phyloP scores from a whole-genome alignment of 2,113 vertebrate species.

The Pteropus alecto region DNA sequence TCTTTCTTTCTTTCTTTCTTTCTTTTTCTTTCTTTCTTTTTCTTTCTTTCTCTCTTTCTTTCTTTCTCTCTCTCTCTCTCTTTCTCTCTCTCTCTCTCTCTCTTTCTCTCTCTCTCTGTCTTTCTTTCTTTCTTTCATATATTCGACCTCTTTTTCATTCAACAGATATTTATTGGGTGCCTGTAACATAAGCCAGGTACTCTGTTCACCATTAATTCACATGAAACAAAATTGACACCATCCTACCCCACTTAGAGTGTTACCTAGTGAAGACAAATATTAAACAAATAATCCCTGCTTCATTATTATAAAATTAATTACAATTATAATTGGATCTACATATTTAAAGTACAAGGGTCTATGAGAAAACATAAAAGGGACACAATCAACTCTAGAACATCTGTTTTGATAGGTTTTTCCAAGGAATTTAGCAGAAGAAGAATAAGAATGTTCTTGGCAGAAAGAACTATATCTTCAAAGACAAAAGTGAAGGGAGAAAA shows the following conservation, averaged over 20 bases:
- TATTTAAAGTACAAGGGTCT: neutral
- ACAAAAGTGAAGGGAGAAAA: neutral
- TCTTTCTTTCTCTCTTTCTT: too few species aligned
- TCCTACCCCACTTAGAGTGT: neutral
- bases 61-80: too few species aligned
- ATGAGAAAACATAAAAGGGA: neutral
- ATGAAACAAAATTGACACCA: neutral
- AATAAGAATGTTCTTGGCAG: conserved; percentile 34
- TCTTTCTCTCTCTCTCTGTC: accelerated
- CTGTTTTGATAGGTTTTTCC: neutral
- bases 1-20: too few species aligned
- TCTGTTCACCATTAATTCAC: neutral
- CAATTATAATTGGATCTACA: neutral
- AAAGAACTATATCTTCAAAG: conserved; percentile 32
- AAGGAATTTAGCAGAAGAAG: conserved; percentile 10
- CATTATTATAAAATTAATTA: neutral
- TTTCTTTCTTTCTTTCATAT: neutral
- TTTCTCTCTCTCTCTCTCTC: accelerated
- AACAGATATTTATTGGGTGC: neutral
- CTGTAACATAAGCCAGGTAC: neutral
- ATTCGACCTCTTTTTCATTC: neutral
- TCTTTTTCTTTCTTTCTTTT: too few species aligned
- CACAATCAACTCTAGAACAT: neutral
- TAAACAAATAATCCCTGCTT: neutral
- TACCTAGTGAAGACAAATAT: neutral